Percentiles rank a stretch among this genome's conserved stretches.
These are phyloP conservation scores for Ernsta delagoae DNA, from an alignment of 2,888 invertebrate species.

Conservation along the genomic window DNA sequence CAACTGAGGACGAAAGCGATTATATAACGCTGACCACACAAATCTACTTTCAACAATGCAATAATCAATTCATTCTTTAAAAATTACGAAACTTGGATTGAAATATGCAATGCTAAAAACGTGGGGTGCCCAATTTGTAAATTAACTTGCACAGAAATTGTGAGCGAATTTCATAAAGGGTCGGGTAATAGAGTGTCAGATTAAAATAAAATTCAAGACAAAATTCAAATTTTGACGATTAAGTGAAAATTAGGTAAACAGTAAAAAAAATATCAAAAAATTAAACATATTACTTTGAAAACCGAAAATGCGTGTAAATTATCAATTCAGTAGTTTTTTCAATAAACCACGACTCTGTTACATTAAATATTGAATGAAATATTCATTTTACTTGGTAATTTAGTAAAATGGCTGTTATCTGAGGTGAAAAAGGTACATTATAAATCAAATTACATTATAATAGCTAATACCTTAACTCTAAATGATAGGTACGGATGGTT, in stretches of 20 bases:
- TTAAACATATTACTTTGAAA: background rate
- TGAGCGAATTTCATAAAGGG: background rate
- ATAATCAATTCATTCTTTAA: background rate
- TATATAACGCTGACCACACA: conserved; percentile 24
- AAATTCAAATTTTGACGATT: background rate
- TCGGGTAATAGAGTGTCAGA: background rate
- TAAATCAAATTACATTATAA: background rate
- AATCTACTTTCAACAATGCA: conserved; percentile 4
- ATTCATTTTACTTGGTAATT: background rate
- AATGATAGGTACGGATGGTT: conserved; percentile 1
- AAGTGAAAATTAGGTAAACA: background rate
- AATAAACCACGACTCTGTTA: background rate
- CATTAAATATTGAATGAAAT: background rate
- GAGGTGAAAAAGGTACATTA: background rate
- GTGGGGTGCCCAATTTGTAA: conserved; percentile 14
- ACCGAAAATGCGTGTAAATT: background rate
- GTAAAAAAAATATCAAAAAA: background rate
- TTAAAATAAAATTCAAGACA: background rate
- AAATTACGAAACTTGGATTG: background rate
- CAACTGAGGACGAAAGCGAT: conserved; percentile 18
- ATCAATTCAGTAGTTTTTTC: background rate
- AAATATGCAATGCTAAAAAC: conserved; percentile 2
- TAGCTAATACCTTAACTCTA: conserved; percentile 1
- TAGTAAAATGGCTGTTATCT: background rate
- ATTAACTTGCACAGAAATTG: conserved; percentile 6